phyloP scores from a whole-genome alignment of 2,113 vertebrate species.

The Anhinga anhinga region DNA sequence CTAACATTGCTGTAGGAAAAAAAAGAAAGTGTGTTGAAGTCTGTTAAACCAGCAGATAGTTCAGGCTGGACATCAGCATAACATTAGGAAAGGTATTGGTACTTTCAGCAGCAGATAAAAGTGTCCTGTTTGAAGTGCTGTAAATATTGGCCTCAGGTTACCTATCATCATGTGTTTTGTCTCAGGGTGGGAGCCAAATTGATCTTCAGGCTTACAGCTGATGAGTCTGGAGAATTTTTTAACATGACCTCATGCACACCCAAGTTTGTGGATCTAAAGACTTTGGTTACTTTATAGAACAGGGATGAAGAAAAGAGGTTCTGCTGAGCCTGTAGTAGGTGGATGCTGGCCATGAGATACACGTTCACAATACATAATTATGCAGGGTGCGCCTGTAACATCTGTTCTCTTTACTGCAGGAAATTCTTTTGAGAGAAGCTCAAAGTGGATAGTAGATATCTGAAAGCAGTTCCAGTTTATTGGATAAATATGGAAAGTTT shows the following conservation, averaged over 20 bases:
- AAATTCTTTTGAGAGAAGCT: slow-evolving; percentile 23
- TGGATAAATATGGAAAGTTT: slow-evolving; percentile 8
- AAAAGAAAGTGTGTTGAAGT: background rate
- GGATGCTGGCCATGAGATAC: background rate
- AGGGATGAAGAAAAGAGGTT: background rate
- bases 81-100: background rate
- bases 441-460: background rate
- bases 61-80: slow-evolving; percentile 18
- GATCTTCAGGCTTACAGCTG: background rate
- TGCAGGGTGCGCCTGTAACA: background rate
- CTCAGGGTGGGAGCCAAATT: background rate
- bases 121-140: background rate
- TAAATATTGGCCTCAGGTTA: background rate
- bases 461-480: slow-evolving; percentile 6
- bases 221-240: background rate
- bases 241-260: background rate
- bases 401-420: background rate
- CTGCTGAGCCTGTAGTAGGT: background rate
- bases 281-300: background rate
- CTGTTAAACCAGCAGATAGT: slow-evolving; percentile 44
- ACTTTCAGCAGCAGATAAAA: background rate
- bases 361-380: background rate
- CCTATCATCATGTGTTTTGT: background rate
- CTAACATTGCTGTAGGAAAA: background rate
- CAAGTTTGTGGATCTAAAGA: background rate